A percentile compares a stretch with the other conserved stretches of the same genome.
These are phyloP conservation scores for Cydia splendana DNA, from an alignment of 1,140 invertebrate species.

Conservation along the genomic window DNA sequence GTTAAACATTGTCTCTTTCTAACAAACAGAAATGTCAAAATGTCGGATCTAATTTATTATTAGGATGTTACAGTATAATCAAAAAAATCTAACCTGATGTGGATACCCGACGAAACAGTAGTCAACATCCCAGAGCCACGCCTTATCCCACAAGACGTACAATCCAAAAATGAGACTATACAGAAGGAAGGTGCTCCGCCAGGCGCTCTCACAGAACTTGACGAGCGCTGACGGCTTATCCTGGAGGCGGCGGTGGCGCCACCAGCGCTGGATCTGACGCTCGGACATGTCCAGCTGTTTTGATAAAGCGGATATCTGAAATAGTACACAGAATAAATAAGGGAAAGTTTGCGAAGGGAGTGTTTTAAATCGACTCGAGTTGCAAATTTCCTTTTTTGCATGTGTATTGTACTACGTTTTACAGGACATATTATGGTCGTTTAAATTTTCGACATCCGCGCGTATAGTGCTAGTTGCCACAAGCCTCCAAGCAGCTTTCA, in stretches of 20 bases:
- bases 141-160: conserved; percentile 93
- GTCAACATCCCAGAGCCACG: conserved; percentile 96
- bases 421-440: no score
- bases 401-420: no score
- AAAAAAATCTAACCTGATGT: conserved; percentile 79
- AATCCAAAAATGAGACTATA: conserved; percentile 92
- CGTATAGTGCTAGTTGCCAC: no score
- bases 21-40: no score
- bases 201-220: conserved; percentile 95
- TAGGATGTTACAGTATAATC: no score
- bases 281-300: conserved; percentile 93
- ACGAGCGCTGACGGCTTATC: conserved; percentile 92
- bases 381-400: no score
- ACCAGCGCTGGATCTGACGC: conserved; percentile 94
- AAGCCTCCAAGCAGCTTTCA: no score
- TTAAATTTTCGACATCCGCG: no score
- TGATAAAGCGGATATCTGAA: conserved; percentile 86
- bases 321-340: conserved; percentile 32
- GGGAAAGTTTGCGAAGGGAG: no score
- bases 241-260: conserved; percentile 88
- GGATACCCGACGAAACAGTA: conserved; percentile 93
- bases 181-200: conserved; percentile 93
- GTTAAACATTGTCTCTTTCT: no score
- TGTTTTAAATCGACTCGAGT: no score
- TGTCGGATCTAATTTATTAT: no score